Evolutionary conservation across 2,888 invertebrate genomes (phyloP).

Genomic region (Tetanocera ferruginea): DNA sequence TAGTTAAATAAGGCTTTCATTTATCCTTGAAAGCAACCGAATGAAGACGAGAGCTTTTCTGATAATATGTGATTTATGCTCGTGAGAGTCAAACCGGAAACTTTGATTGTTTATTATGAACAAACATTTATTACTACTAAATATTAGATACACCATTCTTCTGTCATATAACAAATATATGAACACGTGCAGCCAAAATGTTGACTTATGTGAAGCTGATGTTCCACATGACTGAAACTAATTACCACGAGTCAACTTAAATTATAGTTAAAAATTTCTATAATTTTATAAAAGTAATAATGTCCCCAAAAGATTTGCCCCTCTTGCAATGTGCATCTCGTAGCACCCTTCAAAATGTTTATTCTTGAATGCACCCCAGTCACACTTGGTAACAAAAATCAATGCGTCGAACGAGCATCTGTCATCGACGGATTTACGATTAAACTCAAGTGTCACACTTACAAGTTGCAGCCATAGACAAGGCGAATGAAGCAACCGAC

Average conservation of each 20-base stretch:
- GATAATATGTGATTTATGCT: conserved; percentile 8
- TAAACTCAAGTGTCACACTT: conserved; percentile 37
- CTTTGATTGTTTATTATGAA: not conserved
- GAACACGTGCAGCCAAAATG: conserved; percentile 13
- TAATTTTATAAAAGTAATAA: conserved; percentile 10
- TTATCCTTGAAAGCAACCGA: not conserved
- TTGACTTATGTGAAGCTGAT: conserved; percentile 6
- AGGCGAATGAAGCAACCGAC: conserved; percentile 30
- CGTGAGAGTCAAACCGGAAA: not conserved
- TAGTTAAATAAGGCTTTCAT: conserved; percentile 43
- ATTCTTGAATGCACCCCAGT: not conserved
- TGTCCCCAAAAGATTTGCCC: not conserved
- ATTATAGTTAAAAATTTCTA: conserved; percentile 11
- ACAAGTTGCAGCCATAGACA: conserved; percentile 9
- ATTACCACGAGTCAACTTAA: conserved; percentile 1
- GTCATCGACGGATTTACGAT: conserved; percentile 33
- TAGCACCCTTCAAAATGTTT: not conserved
- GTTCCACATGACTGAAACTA: conserved; percentile 27
- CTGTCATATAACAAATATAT: not conserved
- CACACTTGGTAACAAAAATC: not conserved
- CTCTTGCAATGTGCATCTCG: not conserved
- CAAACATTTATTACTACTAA: not conserved
- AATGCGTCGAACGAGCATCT: conserved; percentile 31
- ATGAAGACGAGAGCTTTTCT: not conserved
- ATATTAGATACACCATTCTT: not conserved